A percentile compares a stretch with the other conserved stretches of the same genome.
These are phyloP conservation scores for Maconellicoccus hirsutus DNA, from an alignment of 1,140 invertebrate genomes.

Conservation along the genomic window DNA sequence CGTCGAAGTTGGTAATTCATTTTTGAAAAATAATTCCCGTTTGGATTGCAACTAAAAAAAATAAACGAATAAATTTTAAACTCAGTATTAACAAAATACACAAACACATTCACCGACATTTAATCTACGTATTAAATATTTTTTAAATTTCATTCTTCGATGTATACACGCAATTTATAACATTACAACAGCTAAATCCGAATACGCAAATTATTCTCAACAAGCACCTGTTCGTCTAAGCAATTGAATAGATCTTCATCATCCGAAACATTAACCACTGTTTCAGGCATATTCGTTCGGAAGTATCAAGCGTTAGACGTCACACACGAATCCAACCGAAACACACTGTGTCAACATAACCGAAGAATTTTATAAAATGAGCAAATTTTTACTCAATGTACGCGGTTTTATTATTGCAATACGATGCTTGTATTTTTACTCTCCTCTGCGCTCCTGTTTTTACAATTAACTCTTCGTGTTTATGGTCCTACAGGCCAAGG, in stretches of 20 bases:
- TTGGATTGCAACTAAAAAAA: constrained; percentile 57
- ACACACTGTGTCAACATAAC: background rate
- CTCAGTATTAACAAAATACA: background rate
- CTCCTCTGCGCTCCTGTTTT: background rate
- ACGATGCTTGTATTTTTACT: background rate
- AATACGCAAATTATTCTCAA: too few species aligned
- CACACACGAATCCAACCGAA: background rate
- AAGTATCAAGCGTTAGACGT: background rate
- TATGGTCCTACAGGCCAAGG: background rate
- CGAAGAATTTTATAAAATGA: background rate
- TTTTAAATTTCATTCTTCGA: background rate
- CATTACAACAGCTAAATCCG: too few species aligned
- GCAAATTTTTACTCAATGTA: background rate
- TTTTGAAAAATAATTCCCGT: constrained; percentile 64
- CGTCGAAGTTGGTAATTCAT: constrained; percentile 38
- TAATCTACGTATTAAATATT: background rate
- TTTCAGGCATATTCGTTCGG: background rate
- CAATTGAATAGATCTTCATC: background rate
- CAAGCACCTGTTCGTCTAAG: background rate
- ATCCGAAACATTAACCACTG: background rate
- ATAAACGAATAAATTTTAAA: constrained; percentile 21
- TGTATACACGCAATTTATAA: too few species aligned
- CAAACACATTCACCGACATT: background rate
- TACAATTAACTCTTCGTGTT: background rate
- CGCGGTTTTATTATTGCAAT: background rate